Evolutionary conservation across 1,140 invertebrate species (phyloP), one percentile per base, ranked within the genome.

Genomic region (Cyphomyrmex costatus): DNA sequence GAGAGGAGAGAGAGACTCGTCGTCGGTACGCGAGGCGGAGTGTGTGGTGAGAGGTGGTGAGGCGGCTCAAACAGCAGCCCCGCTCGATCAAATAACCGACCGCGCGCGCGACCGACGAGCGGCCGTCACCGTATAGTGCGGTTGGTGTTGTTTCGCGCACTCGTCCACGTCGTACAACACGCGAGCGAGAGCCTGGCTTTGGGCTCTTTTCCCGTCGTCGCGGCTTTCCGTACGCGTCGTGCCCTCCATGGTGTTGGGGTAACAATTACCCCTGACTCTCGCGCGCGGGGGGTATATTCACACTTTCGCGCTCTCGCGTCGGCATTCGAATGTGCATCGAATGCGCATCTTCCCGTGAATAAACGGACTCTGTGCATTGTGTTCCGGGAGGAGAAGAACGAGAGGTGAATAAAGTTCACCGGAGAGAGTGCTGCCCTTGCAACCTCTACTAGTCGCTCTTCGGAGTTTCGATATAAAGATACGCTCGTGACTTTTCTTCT

Each of bases 191-290:
- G 65, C 65, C 21, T 56, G n/a, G n/a, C n/a, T n/a, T n/a, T n/a
- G 53, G n/a, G 36, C 60, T 76, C 21, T 65, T 56, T 80, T 24
- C 33, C 36, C n/a, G 36, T 80, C 61, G 24, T 49, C 51, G 27
- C 51, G 27, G 21, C 51, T 27, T 33, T 46, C n/a, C n/a, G 74
- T 76, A 19, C 6, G 10, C 27, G 66, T 14, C 78, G 68, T 53
- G 33, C 58, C 78, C 79, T 70, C 56, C 89, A 86, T 86, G 82
- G 85, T 93, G 88, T 91, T 90, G 74, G 84, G 76, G 89, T 88
- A 91, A 92, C 90, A 91, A 92, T 92, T 91, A 89, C 82, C 86
- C 83, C 87, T 91, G 80, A 90, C 51, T 68, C 70, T 80, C 30
- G n/a, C 58, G n/a, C 58, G 30, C 65, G 73, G 63, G 65, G 78